Conservation (phyloP, 2,113 vertebrate genomes). For the Delphinus delphis region DNA sequence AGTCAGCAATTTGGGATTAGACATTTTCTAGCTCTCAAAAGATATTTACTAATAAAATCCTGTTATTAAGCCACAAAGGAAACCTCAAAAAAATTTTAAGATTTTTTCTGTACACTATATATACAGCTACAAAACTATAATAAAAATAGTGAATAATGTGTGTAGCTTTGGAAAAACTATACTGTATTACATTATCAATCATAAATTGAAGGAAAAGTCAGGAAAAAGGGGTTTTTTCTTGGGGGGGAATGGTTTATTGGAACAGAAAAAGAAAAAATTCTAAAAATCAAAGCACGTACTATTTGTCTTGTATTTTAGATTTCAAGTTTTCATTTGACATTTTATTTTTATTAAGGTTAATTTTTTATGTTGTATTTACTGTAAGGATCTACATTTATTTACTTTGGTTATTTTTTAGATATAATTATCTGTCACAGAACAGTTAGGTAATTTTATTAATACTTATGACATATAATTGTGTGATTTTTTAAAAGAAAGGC, state of each 20-base stretch:
- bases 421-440: neutral
- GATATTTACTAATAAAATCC: neutral
- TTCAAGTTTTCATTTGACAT: neutral
- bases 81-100: neutral
- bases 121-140: neutral
- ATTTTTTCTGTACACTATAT: neutral
- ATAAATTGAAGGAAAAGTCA: neutral
- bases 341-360: neutral
- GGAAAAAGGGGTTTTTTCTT: neutral
- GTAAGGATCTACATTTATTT: neutral
- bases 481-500: neutral
- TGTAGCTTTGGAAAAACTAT: neutral
- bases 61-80: neutral
- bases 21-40: neutral
- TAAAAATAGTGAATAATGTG: neutral
- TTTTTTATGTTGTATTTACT: neutral
- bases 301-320: neutral
- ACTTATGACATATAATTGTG: neutral
- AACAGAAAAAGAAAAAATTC: neutral
- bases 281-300: neutral
- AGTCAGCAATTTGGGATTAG: neutral
- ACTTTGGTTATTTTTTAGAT: neutral
- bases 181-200: neutral
- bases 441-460: neutral
- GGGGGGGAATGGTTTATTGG: too few relatives aligned